These are phyloP conservation scores for Ctena decussata DNA, from an alignment of 2,888 invertebrate species.

Conservation along the genomic window DNA sequence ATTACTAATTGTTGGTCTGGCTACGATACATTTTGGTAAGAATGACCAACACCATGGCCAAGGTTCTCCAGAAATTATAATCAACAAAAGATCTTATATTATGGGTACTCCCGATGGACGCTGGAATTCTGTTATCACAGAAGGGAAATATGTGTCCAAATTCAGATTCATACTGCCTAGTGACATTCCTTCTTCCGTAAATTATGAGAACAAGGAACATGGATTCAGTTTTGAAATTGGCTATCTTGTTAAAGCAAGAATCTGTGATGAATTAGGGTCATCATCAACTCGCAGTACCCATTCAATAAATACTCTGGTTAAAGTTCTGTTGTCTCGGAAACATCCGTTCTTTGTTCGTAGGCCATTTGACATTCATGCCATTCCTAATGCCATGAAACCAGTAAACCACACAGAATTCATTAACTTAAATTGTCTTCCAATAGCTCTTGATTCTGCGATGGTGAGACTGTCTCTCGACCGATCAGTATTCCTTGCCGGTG, in stretches of 20 bases:
- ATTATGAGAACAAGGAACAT: slow-evolving; percentile 71
- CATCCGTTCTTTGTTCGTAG: slow-evolving; percentile 75
- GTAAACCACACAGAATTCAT: slow-evolving; percentile 78
- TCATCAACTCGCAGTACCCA: slow-evolving; percentile 67
- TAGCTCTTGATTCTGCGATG: slow-evolving; percentile 56
- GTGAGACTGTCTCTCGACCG: slow-evolving; percentile 76
- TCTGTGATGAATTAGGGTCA: slow-evolving; percentile 79
- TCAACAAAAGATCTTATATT: slow-evolving; percentile 79
- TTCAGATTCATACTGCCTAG: slow-evolving; percentile 80
- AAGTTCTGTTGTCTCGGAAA: slow-evolving; percentile 76
- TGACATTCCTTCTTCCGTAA: slow-evolving; percentile 76
- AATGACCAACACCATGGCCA: slow-evolving; percentile 66
- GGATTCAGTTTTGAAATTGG: slow-evolving; percentile 77
- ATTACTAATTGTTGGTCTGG: slow-evolving; percentile 78
- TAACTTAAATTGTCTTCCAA: slow-evolving; percentile 70
- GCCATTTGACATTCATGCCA: slow-evolving; percentile 74
- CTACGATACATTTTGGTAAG: slow-evolving; percentile 69
- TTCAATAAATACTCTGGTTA: slow-evolving; percentile 67
- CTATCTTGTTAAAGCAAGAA: slow-evolving; percentile 78
- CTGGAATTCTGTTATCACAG: slow-evolving; percentile 76
- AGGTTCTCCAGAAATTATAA: slow-evolving; percentile 74
- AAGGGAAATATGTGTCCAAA: slow-evolving; percentile 82
- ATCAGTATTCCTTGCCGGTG: slow-evolving; percentile 80
- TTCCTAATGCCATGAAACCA: slow-evolving; percentile 77
- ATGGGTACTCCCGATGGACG: slow-evolving; percentile 77